These are phyloP conservation scores for Aphaenogaster rudis DNA, from an alignment of 1,140 invertebrate genomes.

Conservation along the genomic window DNA sequence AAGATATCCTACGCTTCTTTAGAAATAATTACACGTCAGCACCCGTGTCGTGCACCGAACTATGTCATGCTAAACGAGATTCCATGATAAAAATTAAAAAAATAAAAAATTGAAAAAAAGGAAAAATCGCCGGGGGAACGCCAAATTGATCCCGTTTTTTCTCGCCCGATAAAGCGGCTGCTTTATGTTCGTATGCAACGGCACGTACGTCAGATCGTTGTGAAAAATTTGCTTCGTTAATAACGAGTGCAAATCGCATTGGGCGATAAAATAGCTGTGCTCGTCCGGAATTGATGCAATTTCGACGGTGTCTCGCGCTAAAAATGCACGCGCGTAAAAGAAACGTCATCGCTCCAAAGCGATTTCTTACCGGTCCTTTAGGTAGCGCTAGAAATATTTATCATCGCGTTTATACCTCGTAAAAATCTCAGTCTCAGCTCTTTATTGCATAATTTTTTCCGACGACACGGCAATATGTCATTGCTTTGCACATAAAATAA, in stretches of 20 bases:
- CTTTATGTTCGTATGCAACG: constrained; percentile 2
- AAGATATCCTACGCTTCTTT: not conserved
- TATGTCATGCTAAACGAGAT: constrained; percentile 11
- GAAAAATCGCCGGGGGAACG: not conserved
- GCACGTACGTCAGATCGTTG: constrained; percentile 33
- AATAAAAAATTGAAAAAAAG: not conserved
- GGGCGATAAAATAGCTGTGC: constrained; percentile 26
- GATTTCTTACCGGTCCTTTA: not conserved
- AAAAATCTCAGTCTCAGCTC: constrained; percentile 25
- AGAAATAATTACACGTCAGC: constrained; percentile 12
- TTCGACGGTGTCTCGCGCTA: not conserved
- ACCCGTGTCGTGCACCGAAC: not conserved
- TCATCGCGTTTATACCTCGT: constrained; percentile 24
- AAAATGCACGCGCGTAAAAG: constrained; percentile 3
- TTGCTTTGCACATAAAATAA: not conserved
- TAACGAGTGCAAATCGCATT: constrained; percentile 26
- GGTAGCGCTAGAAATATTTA: constrained; percentile 1
- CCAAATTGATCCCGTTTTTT: constrained; percentile 29
- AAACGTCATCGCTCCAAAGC: not conserved
- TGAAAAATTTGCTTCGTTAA: constrained; percentile 38
- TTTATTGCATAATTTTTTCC: constrained; percentile 50
- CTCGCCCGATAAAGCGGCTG: not conserved
- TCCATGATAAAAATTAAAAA: not conserved
- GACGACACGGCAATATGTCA: not conserved
- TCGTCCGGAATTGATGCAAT: constrained; percentile 15